These are phyloP conservation scores for Orientallactaga bullata DNA, from an alignment of 2,113 vertebrate species.

Conservation along the genomic window DNA sequence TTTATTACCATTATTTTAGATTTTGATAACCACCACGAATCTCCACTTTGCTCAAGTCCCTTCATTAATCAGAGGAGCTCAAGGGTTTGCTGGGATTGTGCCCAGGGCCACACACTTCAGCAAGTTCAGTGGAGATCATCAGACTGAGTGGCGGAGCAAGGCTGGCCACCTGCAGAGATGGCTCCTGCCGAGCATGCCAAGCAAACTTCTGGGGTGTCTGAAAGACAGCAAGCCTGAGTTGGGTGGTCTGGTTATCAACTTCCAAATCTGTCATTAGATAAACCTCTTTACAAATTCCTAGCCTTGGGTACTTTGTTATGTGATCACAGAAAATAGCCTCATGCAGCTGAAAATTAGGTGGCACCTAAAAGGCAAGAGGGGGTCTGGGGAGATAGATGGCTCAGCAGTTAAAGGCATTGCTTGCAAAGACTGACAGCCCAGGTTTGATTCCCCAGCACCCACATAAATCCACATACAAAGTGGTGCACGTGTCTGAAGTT, in stretches of 20 bases:
- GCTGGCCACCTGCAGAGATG: fast-evolving
- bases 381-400: too few relatives aligned
- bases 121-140: not conserved
- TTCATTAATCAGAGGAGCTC: slow-evolving; percentile 39
- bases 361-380: not conserved
- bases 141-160: not conserved
- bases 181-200: not conserved
- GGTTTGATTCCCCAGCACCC: too few relatives aligned
- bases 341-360: too few relatives aligned
- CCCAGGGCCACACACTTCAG: not conserved
- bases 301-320: not conserved
- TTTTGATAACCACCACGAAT: not conserved
- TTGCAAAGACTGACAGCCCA: too few relatives aligned
- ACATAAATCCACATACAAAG: too few relatives aligned
- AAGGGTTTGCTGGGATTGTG: not conserved
- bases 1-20: not conserved
- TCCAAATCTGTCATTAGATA: not conserved
- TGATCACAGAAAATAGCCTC: not conserved
- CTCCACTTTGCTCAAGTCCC: slow-evolving; percentile 57
- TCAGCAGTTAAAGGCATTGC: too few relatives aligned
- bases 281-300: not conserved
- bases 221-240: not conserved
- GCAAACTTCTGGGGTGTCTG: not conserved
- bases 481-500: too few relatives aligned
- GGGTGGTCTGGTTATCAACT: not conserved